Evolutionary conservation across 2,888 invertebrate genomes (phyloP).

Genomic region (Seira sanloemensis): DNA sequence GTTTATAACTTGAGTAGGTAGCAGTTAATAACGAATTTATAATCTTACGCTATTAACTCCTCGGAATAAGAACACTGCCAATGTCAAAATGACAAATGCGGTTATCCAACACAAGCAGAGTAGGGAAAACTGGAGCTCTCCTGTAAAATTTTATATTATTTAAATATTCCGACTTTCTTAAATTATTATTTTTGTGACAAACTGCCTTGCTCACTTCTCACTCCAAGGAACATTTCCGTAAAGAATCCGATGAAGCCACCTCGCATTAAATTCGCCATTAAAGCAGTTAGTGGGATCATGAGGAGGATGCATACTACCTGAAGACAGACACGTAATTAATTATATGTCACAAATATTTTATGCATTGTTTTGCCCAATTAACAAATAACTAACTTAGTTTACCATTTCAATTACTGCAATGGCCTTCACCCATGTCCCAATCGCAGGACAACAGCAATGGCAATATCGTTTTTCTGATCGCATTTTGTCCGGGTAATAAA

Average conservation of each 20-base stretch:
- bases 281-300: not conserved
- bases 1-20: not conserved
- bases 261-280: not conserved
- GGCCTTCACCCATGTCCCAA: constrained; percentile 26
- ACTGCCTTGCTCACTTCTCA: not conserved
- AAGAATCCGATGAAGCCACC: not conserved
- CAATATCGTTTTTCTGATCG: too few relatives aligned
- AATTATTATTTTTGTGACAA: not conserved
- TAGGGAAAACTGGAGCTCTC: constrained; percentile 7
- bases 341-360: too few relatives aligned
- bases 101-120: constrained; percentile 16
- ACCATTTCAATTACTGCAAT: constrained; percentile 35
- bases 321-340: not conserved
- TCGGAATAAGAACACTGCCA: constrained; percentile 13
- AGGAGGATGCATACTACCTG: not conserved
- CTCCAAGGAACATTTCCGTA: not conserved
- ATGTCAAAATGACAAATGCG: not conserved
- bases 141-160: too few relatives aligned
- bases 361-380: too few relatives aligned
- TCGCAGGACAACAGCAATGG: too few relatives aligned
- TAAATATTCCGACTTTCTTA: not conserved
- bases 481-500: too few relatives aligned
- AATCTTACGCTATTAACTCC: constrained; percentile 17
- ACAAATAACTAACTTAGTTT: not conserved
- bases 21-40: not conserved